Evolutionary conservation across 92 coral and sea anemone genomes (phyloP).

Genomic region (Epizoanthus stellaris): DNA sequence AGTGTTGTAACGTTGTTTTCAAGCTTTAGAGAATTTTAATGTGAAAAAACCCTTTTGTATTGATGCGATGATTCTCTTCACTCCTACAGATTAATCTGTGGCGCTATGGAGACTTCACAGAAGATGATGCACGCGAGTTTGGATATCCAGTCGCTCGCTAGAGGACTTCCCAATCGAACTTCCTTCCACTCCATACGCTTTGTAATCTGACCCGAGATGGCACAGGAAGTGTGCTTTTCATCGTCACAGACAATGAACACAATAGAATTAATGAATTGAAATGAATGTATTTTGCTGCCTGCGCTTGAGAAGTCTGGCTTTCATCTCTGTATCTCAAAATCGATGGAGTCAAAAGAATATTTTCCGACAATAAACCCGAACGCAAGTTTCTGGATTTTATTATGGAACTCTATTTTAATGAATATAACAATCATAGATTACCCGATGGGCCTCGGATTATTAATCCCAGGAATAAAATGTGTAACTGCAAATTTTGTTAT

Average conservation of each 20-base stretch:
- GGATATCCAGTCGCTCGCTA: slow-evolving; percentile 77
- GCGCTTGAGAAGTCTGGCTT: slow-evolving; percentile 12
- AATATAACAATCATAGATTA: slow-evolving; percentile 3
- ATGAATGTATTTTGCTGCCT: slow-evolving; percentile 20
- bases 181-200: not conserved
- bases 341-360: slow-evolving; percentile 11
- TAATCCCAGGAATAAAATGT: slow-evolving; percentile 38
- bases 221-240: not conserved
- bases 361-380: slow-evolving; percentile 10
- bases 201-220: not conserved
- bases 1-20: too few relatives aligned
- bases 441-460: slow-evolving; percentile 27
- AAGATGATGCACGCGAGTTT: slow-evolving; percentile 96
- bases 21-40: not conserved
- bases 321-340: not conserved
- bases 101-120: slow-evolving; percentile 99
- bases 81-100: slow-evolving; percentile 86
- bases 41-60: not conserved
- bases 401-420: slow-evolving; percentile 37
- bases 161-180: too few relatives aligned
- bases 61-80: not conserved
- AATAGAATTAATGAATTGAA: slow-evolving; percentile 35
- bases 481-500: not conserved
- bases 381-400: slow-evolving; percentile 13
- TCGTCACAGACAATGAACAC: not conserved